phyloP scores from a whole-genome alignment of 2,888 invertebrate species.

The Dolichomitus sp. region DNA sequence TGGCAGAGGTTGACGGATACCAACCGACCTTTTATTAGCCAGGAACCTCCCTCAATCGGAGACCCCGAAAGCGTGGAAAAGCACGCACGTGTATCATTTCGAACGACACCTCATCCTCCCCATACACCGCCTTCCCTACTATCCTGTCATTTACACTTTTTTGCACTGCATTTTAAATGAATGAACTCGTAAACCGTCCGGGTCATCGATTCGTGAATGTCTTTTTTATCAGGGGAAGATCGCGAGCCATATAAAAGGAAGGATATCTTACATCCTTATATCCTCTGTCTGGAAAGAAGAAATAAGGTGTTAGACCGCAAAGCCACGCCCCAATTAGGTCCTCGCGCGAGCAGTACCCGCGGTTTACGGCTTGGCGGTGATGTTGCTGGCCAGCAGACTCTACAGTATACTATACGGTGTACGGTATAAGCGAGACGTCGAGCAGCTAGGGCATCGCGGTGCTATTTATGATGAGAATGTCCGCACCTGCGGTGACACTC shows the following conservation, averaged over 20 bases:
- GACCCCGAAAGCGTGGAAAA: slow-evolving; percentile 71
- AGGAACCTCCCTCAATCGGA: slow-evolving; percentile 76
- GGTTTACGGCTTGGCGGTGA: slow-evolving; percentile 75
- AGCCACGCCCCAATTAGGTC: slow-evolving; percentile 85
- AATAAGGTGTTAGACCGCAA: slow-evolving; percentile 67
- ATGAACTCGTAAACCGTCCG: slow-evolving; percentile 11
- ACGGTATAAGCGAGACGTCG: slow-evolving; percentile 46
- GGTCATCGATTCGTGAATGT: slow-evolving; percentile 8
- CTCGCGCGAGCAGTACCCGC: slow-evolving; percentile 72
- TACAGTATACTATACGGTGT: slow-evolving; percentile 24
- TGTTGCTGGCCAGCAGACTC: slow-evolving; percentile 66
- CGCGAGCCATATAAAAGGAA: not conserved
- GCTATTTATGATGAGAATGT: slow-evolving; percentile 85
- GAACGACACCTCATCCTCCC: slow-evolving; percentile 77
- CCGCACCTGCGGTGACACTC: slow-evolving; percentile 85
- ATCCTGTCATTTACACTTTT: not conserved
- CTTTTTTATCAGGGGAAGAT: not conserved
- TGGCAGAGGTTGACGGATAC: slow-evolving; percentile 83
- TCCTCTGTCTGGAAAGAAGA: slow-evolving; percentile 51
- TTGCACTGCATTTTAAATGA: not conserved
- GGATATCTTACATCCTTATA: slow-evolving; percentile 19
- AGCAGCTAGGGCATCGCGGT: slow-evolving; percentile 47
- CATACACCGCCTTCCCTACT: slow-evolving; percentile 22
- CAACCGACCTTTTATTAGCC: slow-evolving; percentile 84
- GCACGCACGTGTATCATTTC: slow-evolving; percentile 83